Conservation (phyloP, 2,888 invertebrate genomes). For the Ceramica pisi region DNA sequence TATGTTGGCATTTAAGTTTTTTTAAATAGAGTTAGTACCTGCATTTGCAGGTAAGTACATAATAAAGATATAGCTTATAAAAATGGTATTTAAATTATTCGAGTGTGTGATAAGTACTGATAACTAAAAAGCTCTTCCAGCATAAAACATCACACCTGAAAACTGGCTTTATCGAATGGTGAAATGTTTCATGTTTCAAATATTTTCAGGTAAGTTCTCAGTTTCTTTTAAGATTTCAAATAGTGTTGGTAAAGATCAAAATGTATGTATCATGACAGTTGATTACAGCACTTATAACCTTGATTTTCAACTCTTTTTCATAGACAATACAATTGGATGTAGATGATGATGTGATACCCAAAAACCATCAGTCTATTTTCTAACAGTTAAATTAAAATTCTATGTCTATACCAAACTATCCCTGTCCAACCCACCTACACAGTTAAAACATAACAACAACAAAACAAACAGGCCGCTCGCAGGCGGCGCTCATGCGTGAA, state of each 20-base stretch:
- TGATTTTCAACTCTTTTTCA: neutral
- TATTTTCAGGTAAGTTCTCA: too few species aligned
- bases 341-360: neutral
- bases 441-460: conserved; percentile 63
- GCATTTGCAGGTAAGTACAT: too few species aligned
- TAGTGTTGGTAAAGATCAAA: too few species aligned
- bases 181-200: too few species aligned
- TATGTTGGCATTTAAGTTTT: too few species aligned
- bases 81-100: neutral
- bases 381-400: neutral
- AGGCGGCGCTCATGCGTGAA: conserved; percentile 75
- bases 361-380: neutral
- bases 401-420: neutral
- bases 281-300: neutral
- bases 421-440: conserved; percentile 13
- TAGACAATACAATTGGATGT: neutral
- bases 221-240: too few species aligned
- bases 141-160: too few species aligned
- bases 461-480: conserved; percentile 65
- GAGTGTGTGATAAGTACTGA: neutral
- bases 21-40: neutral
- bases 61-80: neutral
- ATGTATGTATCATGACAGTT: neutral
- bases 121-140: too few species aligned
- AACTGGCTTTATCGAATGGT: too few species aligned